These are phyloP conservation scores for Globodera rostochiensis DNA, from an alignment of 1,140 invertebrate genomes.

Conservation along the genomic window DNA sequence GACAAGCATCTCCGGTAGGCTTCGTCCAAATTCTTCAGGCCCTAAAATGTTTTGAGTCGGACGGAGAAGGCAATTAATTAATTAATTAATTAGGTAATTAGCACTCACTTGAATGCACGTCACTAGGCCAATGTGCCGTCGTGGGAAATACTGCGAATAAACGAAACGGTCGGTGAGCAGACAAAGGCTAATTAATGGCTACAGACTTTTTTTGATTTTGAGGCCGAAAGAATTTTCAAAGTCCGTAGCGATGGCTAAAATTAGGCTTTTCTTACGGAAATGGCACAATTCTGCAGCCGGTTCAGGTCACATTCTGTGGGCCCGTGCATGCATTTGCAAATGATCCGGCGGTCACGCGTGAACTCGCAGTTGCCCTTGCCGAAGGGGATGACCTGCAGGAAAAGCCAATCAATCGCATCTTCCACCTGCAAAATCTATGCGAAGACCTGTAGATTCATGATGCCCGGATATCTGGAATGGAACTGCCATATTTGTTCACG, in stretches of 20 bases:
- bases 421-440: conserved; percentile 9
- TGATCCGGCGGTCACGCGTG: conserved; percentile 44
- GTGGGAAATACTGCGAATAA: conserved; percentile 50
- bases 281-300: conserved; percentile 54
- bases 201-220: no score
- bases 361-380: conserved; percentile 58
- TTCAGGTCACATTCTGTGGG: conserved; percentile 56
- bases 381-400: conserved; percentile 54
- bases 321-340: conserved; percentile 55
- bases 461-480: conserved; percentile 50
- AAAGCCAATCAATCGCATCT: neutral
- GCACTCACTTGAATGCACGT: conserved; percentile 48
- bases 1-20: conserved; percentile 48
- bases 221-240: no score
- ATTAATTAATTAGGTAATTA: neutral
- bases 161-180: no score
- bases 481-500: conserved; percentile 57
- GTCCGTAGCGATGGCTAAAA: no score
- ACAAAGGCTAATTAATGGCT: neutral
- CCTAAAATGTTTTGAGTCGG: conserved; percentile 7
- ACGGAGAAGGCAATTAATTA: neutral
- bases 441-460: conserved; percentile 55
- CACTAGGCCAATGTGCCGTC: conserved; percentile 51
- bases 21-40: conserved; percentile 49
- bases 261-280: conserved; percentile 38